phyloP scores from a whole-genome alignment of 2,888 invertebrate species.

The Melanostoma scalare region DNA sequence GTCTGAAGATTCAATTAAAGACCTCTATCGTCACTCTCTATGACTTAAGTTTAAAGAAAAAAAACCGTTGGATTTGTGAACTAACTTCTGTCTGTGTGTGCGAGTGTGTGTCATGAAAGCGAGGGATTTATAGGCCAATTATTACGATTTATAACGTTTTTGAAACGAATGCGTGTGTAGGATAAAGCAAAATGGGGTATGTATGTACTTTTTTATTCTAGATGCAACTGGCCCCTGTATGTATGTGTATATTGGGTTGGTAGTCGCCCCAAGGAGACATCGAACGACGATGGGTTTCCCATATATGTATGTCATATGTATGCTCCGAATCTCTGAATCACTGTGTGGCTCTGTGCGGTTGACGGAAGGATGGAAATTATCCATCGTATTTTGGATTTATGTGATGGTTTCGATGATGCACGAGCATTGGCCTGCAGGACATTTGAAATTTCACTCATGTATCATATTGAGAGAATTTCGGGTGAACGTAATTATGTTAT shows the following conservation, averaged over 20 bases:
- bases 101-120: conserved; percentile 16
- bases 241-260: conserved; percentile 26
- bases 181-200: background rate
- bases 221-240: conserved; percentile 1
- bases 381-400: conserved; percentile 62
- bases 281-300: conserved; percentile 1
- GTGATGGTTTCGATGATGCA: conserved; percentile 66
- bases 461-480: conserved; percentile 48
- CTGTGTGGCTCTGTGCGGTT: conserved; percentile 26
- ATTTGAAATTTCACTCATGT: conserved; percentile 57
- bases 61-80: conserved; percentile 37
- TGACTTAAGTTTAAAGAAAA: conserved; percentile 8
- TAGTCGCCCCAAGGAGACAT: conserved; percentile 42
- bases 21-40: conserved; percentile 47
- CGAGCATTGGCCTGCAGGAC: conserved; percentile 55
- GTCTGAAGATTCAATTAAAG: conserved; percentile 64
- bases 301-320: conserved; percentile 1
- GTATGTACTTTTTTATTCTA: background rate
- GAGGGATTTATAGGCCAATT: conserved; percentile 66
- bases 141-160: conserved; percentile 60
- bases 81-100: background rate
- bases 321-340: background rate
- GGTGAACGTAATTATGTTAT: conserved; percentile 37
- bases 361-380: conserved; percentile 53
- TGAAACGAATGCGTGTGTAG: conserved; percentile 44